phyloP scores from a whole-genome alignment of 1,140 invertebrate species.

The Hylyphantes graminicola region DNA sequence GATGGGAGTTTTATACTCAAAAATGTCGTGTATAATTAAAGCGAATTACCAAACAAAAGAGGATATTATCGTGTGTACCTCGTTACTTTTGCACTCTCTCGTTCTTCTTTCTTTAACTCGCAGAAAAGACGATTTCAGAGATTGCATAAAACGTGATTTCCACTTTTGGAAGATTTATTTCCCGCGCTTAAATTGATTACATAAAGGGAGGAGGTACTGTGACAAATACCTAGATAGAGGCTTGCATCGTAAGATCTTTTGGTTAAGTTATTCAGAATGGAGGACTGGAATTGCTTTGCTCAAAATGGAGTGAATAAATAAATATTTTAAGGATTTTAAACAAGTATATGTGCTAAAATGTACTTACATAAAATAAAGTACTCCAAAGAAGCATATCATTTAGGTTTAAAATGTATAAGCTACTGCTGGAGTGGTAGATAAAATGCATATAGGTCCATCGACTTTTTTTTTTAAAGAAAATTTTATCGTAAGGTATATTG shows the following conservation, averaged over 20 bases:
- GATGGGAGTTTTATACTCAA: too few species aligned
- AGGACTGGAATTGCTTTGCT: conserved; percentile 15
- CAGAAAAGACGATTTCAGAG: conserved; percentile 36
- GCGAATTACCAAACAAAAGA: too few species aligned
- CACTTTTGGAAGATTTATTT: conserved; percentile 44
- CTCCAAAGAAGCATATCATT: too few species aligned
- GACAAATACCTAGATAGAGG: conserved; percentile 36
- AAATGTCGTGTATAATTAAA: too few species aligned
- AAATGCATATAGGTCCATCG: too few species aligned
- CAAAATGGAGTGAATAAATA: conserved; percentile 24
- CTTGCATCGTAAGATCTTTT: conserved; percentile 25
- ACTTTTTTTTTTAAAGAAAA: too few species aligned
- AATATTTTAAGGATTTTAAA: conserved; percentile 16
- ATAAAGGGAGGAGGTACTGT: conserved; percentile 26
- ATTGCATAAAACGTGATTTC: conserved; percentile 40
- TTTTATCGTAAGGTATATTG: too few species aligned
- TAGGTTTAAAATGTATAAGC: too few species aligned
- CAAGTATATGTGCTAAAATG: neutral
- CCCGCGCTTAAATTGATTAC: conserved; percentile 48
- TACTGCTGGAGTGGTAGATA: too few species aligned
- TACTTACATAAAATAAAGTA: conserved; percentile 18
- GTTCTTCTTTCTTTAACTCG: conserved; percentile 9
- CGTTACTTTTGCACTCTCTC: neutral
- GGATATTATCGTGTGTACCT: too few species aligned
- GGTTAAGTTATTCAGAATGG: conserved; percentile 21